Percentiles rank a stretch among this genome's conserved stretches.
Evolutionary conservation across 2,888 invertebrate species (phyloP).

Genomic region (Trissolcus brochymenae): DNA sequence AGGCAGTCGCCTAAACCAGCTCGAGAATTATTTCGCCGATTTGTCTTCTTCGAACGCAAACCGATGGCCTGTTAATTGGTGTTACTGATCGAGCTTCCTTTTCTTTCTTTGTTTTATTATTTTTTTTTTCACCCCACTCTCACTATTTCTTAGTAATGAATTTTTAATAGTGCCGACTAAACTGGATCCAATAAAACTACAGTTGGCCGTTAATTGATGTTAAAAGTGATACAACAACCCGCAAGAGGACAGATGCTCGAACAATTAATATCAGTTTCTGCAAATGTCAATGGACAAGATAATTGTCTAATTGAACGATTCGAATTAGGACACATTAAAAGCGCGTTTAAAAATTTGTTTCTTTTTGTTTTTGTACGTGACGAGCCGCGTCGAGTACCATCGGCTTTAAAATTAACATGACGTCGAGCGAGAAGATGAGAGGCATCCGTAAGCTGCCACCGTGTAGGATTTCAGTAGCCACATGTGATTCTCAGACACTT

Average conservation of each 20-base stretch:
- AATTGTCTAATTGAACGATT: constrained; percentile 48
- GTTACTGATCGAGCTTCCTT: no score
- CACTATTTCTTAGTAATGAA: no score
- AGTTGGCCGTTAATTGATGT: constrained; percentile 32
- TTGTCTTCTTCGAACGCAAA: constrained; percentile 45
- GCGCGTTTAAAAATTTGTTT: constrained; percentile 24
- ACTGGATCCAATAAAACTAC: not conserved
- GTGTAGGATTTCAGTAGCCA: constrained; percentile 39
- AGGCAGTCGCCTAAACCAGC: constrained; percentile 32
- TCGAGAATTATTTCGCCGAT: constrained; percentile 41
- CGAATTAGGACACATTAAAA: constrained; percentile 52
- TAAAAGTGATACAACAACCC: constrained; percentile 32
- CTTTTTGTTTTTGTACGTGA: constrained; percentile 23
- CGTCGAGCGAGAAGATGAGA: constrained; percentile 37
- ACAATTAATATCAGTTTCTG: constrained; percentile 44
- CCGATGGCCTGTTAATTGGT: constrained; percentile 31
- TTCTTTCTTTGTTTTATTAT: no score
- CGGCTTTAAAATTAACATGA: constrained; percentile 54
- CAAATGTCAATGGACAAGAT: constrained; percentile 37
- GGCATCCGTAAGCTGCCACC: constrained; percentile 35
- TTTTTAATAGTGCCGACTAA: not conserved
- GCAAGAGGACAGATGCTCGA: constrained; percentile 51
- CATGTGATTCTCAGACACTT: constrained; percentile 52
- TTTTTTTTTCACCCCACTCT: no score
- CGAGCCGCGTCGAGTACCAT: constrained; percentile 28